Conservation (phyloP, 2,888 invertebrate genomes). For the Pediacus dermestoides region DNA sequence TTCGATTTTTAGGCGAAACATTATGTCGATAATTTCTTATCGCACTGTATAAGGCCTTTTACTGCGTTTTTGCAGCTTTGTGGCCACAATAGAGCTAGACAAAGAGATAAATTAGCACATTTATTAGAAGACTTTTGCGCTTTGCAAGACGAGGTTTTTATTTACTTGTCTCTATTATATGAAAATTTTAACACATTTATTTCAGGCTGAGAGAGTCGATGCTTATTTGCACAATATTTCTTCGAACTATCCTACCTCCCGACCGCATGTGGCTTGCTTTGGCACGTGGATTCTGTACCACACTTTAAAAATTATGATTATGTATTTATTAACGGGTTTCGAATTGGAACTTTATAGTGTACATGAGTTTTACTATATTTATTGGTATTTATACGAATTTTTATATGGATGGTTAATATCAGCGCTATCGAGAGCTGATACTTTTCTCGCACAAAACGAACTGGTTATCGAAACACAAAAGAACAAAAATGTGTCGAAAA, state of each 20-base stretch:
- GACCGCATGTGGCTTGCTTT: slow-evolving; percentile 78
- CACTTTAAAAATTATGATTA: slow-evolving; percentile 87
- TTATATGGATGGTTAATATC: slow-evolving; percentile 92
- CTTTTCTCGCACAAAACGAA: slow-evolving; percentile 69
- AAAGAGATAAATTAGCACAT: slow-evolving; percentile 88
- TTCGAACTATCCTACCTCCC: slow-evolving; percentile 63
- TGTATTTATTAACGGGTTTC: slow-evolving; percentile 89
- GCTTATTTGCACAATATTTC: slow-evolving; percentile 70
- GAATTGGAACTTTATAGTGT: slow-evolving; percentile 93
- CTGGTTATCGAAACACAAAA: slow-evolving; percentile 50
- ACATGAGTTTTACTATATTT: slow-evolving; percentile 95
- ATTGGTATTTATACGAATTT: slow-evolving; percentile 94
- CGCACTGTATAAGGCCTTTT: slow-evolving; percentile 82
- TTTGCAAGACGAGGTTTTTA: slow-evolving; percentile 82
- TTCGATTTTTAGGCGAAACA: slow-evolving; percentile 65
- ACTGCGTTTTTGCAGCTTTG: slow-evolving; percentile 81
- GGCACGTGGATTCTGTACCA: slow-evolving; percentile 96
- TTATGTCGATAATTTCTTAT: slow-evolving; percentile 84
- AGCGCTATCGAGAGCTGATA: slow-evolving; percentile 84
- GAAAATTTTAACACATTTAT: slow-evolving; percentile 19
- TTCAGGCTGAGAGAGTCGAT: slow-evolving; percentile 86
- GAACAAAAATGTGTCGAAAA: slow-evolving; percentile 58
- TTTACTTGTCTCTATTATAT: not conserved
- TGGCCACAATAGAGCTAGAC: slow-evolving; percentile 93
- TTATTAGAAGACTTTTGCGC: slow-evolving; percentile 86